Base-by-base conservation (phyloP, 2,888 invertebrate genomes). In the Sisyra terminalis region DNA sequence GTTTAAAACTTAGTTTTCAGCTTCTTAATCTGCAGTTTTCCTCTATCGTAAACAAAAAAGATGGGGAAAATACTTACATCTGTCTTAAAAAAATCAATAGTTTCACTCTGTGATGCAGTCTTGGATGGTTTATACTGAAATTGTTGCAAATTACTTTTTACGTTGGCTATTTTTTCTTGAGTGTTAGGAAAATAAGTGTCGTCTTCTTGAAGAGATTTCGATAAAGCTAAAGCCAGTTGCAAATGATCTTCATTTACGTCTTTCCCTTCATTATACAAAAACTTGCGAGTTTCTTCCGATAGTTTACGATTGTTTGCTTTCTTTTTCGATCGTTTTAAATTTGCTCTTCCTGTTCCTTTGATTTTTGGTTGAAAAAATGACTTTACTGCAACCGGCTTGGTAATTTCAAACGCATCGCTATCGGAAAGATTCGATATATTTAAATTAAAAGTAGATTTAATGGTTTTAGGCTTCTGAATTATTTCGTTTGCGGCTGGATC, bases 151-250 rank as follows among this genome's bases (percentile, higher is more conserved):
- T 73, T 74, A 16, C 59, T 64, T 43, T 67, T 63, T 34, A 72
- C 66, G 47, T 51, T 51, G 4, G 52, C 46, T 6, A 50, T 46
- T 47, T 54, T 53, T 35, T 51, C 49, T n/a, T 51, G 49, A 3
- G 49, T 51, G 13, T 47, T 49, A 17, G 48, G 45, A 47, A 40
- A 48, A 2, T 29, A n/a, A 18, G 18, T 38, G 8, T 39, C 34
- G 24, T 29, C 29, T n/a, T 44, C 45, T 29, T 38, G 14, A 40
- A 45, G 40, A 9, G 79, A 79, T 53, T 69, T 71, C 2, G 79
- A 78, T 45, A 80, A 55, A 10, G 77, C 77, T 49, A 80, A 63
- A 35, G 78, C 79, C 57, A 80, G 52, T 55, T 78, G 75, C 46
- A 79, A 58, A 49, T 80, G 73, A 50, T 78, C 75, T 0, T 73